Base-by-base conservation (phyloP, 2,113 vertebrate genomes). In the Erinaceus europaeus region DNA sequence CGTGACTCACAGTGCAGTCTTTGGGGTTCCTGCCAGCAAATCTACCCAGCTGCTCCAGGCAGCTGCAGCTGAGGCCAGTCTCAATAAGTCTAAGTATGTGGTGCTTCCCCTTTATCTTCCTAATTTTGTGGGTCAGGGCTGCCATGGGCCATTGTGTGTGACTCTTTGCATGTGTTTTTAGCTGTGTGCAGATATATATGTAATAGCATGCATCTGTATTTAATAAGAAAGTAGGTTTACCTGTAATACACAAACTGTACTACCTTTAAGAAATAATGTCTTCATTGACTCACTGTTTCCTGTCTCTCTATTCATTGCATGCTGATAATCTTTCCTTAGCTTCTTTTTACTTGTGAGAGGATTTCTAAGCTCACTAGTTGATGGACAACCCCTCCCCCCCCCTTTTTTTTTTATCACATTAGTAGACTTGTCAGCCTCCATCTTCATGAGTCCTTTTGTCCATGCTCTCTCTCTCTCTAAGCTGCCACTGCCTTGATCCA, bases 1-100 rank as follows among this genome's bases (percentile, higher is more conserved):
- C 0, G 98, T 99, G 92, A 99, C 99, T 25, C 99, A 99, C 97
- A 99, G 99, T 6, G 97, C 99, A 0, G 98, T 99, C 40, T 99
- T 99, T 8, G 99, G 99, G 6, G 98, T 99, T 64, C 99, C 99
- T 20, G 98, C 98, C 94, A 99, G 99, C 98, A 99, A 99, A 93
- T 99, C 99, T 40, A 99, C 99, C 17, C 99, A 98, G 96, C 97
- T 99, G 50, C 97, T 99, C 65, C 99, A 99, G 92, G 98, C 99
- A 0, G 99, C 99, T 3, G 99, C 99, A 23, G 99, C 99, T 1
- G 98, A 99, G 94, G 99, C 99, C 94, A 97, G 98, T 89, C 98
- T 99, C 96, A 99, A 99, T 97, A 99, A 99, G 80, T 99, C 99
- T 94, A 99, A 99, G 99, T 99, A 96, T 96, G 98, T 94, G 53